Conservation (phyloP, 2,797 vertebrate species). For the Lacerta agilis region DNA sequence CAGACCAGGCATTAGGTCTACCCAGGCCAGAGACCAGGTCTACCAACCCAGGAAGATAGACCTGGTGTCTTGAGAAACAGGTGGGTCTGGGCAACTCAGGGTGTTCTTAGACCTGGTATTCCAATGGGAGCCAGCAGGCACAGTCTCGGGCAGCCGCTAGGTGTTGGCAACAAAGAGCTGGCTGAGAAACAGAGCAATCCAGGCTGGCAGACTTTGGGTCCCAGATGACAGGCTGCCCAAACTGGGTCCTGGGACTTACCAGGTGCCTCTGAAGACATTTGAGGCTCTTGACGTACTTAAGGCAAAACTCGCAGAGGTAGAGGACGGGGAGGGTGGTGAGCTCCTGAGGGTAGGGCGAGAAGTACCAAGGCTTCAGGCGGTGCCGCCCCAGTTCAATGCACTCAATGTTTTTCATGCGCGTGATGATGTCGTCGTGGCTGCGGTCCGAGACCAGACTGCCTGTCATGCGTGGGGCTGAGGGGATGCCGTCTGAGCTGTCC, state of each 20-base stretch:
- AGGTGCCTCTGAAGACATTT: conserved; percentile 96
- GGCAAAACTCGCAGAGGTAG: conserved; percentile 98
- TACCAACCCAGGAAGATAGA: too few relatives aligned
- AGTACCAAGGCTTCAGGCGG: conserved; percentile 97
- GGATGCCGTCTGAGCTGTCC: conserved; percentile 95
- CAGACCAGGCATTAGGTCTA: too few relatives aligned
- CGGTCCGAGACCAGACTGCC: conserved; percentile 95
- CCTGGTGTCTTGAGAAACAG: too few relatives aligned
- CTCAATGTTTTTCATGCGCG: conserved; percentile 97
- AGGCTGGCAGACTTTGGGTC: too few relatives aligned
- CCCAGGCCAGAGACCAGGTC: too few relatives aligned
- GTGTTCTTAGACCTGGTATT: too few relatives aligned
- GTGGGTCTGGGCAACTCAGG: too few relatives aligned
- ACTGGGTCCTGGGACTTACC: conserved; percentile 77
- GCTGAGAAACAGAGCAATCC: too few relatives aligned
- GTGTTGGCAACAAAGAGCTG: too few relatives aligned
- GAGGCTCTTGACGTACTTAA: conserved; percentile 96
- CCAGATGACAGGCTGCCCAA: too few relatives aligned
- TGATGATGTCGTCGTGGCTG: conserved; percentile 96
- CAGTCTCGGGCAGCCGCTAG: too few relatives aligned
- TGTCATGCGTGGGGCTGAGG: conserved; percentile 92
- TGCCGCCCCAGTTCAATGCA: conserved; percentile 96
- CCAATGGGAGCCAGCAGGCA: too few relatives aligned
- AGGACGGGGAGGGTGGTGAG: conserved; percentile 92
- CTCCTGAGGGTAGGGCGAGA: conserved; percentile 95